phyloP scores from a whole-genome alignment of 2,797 vertebrate genomes.

The Urosaurus nigricauda region DNA sequence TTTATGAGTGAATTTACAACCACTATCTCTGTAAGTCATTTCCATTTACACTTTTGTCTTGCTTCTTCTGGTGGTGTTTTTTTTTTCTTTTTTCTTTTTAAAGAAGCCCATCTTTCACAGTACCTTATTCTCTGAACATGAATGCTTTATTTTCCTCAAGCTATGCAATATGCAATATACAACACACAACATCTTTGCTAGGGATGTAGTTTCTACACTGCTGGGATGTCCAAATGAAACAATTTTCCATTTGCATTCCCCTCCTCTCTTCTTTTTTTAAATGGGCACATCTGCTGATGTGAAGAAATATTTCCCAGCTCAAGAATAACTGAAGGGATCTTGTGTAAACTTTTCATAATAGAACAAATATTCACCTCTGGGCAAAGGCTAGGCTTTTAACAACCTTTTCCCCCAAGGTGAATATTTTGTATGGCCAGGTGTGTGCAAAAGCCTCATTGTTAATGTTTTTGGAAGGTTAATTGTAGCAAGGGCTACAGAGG shows the following conservation, averaged over 20 bases:
- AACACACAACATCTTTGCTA: conserved; percentile 53
- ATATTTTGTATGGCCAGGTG: conserved; percentile 23
- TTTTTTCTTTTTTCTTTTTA: conserved; percentile 50
- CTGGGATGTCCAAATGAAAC: conserved; percentile 41
- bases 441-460: conserved; percentile 22
- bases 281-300: conserved; percentile 27
- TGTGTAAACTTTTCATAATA: conserved; percentile 43
- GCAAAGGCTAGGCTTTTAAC: neutral
- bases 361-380: conserved; percentile 6
- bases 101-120: conserved; percentile 33
- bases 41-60: conserved; percentile 65
- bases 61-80: conserved; percentile 51
- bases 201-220: neutral
- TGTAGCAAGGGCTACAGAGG: conserved; percentile 31
- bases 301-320: conserved; percentile 37
- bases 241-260: neutral
- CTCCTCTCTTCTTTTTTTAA: conserved; percentile 3
- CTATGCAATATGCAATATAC: conserved; percentile 58
- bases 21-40: conserved; percentile 59
- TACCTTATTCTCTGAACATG: conserved; percentile 60
- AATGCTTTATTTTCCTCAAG: conserved; percentile 49
- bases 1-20: conserved; percentile 55
- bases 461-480: conserved; percentile 45
- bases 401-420: neutral
- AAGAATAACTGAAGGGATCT: conserved; percentile 43